Evolutionary conservation across 1,140 invertebrate genomes (phyloP).

Genomic region (Cryptotermes secundus): DNA sequence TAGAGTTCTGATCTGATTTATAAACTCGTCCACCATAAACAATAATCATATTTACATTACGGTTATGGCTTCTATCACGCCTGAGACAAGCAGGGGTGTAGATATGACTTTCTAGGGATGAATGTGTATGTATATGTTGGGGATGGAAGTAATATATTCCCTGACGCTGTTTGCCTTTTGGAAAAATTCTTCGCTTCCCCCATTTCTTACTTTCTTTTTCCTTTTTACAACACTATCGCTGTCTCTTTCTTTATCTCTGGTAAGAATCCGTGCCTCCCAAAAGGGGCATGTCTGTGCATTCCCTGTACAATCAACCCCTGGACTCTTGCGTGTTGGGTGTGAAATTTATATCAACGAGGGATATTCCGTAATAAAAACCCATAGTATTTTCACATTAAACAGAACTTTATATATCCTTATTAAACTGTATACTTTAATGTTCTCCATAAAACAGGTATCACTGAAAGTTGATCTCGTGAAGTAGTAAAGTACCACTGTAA

Average conservation of each 20-base stretch:
- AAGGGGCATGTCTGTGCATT: neutral
- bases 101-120: slow-evolving; percentile 15
- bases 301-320: neutral
- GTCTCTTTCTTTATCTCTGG: neutral
- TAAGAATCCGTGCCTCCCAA: slow-evolving; percentile 3
- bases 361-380: neutral
- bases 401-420: neutral
- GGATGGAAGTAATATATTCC: slow-evolving; percentile 5
- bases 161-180: neutral
- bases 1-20: neutral
- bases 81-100: neutral
- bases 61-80: neutral
- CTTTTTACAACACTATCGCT: neutral
- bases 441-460: neutral
- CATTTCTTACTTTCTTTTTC: neutral
- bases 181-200: slow-evolving; percentile 4
- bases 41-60: slow-evolving; percentile 15
- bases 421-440: neutral
- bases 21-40: slow-evolving; percentile 10
- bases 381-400: neutral
- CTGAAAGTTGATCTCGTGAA: neutral
- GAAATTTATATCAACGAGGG: neutral
- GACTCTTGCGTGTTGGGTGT: neutral
- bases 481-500: neutral
- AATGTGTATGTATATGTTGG: neutral